Evolutionary conservation across 2,113 vertebrate species (phyloP), one percentile per base, ranked within the genome.

Genomic region (Brachyhypopomus gauderio): DNA sequence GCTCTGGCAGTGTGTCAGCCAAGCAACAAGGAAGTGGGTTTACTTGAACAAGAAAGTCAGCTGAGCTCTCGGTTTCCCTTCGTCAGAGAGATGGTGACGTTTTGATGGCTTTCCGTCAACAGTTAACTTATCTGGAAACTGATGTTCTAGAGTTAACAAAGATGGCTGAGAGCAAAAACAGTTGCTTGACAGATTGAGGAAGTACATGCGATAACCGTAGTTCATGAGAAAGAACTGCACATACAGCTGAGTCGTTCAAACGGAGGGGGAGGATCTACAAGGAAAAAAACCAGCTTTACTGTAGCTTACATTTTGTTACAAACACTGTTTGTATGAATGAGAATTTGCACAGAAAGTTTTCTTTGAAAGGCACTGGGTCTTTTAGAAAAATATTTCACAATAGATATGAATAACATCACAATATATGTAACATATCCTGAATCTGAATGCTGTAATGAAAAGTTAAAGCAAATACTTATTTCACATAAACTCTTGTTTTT

Each of bases 31-130:
- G 92, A 93, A 92, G 90, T 90, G 76, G 70, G 78, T 27, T 0
- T 83, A 85, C 80, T 89, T 84, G 89, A 83, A 92, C 86, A 58
- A 90, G 88, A 93, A 92, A 88, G 87, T 52, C 52, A 38, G 48
- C 82, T 41, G 73, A 5, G 75, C 72, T 45, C 70, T 86, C 87
- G 85, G 87, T 92, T 93, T 92, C 89, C 87, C 85, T 89, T 87
- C 87, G 64, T 69, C 83, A 45, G 25, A 60, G 60, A 76, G 55
- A 55, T 20, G 17, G 55, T 86, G 78, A 84, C 63, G 52, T 77
- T 79, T 23, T 16, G 4, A 70, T 86, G 88, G 87, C 86, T 85
- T 91, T 91, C 88, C 89, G 85, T 81, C 77, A 72, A 64, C 67
- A n/a, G 16, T 12, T 76, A 60, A 70, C 63, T 82, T 80, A 72